Evolutionary conservation across 2,797 vertebrate genomes (phyloP), one percentile per base, ranked within the genome.

Genomic region (Tadarida brasiliensis): DNA sequence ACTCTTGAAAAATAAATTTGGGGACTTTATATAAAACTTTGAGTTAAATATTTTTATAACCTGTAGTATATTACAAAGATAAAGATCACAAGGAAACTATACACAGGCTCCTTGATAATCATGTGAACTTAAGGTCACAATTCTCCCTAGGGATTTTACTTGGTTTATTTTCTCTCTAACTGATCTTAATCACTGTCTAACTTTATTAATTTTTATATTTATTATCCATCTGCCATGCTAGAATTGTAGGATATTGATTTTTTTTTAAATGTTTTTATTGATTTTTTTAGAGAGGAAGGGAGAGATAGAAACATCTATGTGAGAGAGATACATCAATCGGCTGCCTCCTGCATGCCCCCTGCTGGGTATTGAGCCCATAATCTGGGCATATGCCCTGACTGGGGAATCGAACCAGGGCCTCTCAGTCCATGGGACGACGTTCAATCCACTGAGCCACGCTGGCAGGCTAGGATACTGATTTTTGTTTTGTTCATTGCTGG

Each of bases 1-100:
- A 88, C 2, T 77, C 2, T 82, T 87, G 15, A 95, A 93, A 95
- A 95, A 86, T 56, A 89, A 77, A 93, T 81, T 76, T 90, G n/a
- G 8, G 6, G 65, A 71, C 3, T 90, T 90, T 86, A 80, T 65
- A 12, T 76, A 65, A 85, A 96, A 85, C 24, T 71, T 93, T 22
- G 22, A 94, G 61, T 35, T 70, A 91, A 92, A 17, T 73, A 63
- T 86, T 82, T 88, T 92, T 76, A 12, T 71, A 96, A 67, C 9
- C 19, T 71, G 20, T 70, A 30, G 12, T 87, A 28, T 56, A 14
- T 59, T 92, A 70, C 33, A 91, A 57, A 91, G 73, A 74, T 51
- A 71, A 90, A 96, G 30, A 30, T 91, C 22, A 26, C 30, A 91
- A 80, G 33, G 51, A 87, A 80, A 73, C 22, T 82, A 0, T 68